Evolutionary conservation across 2,888 invertebrate species (phyloP), one percentile per base, ranked within the genome.

Genomic region (Neoascia interrupta): DNA sequence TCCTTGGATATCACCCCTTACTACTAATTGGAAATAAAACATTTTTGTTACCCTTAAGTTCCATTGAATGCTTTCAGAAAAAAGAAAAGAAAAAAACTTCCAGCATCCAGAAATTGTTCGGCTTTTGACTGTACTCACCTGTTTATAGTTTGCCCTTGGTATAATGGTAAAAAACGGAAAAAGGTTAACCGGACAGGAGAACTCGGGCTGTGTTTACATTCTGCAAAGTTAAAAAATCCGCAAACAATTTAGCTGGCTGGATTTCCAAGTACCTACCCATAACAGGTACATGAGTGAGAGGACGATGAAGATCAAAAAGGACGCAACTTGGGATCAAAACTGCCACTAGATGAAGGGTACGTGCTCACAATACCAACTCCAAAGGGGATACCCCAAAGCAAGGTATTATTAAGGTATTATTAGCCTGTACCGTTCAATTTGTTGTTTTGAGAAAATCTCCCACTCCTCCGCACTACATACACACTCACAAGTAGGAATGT

Each of bases 301-400:
- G 51, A 31, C 39, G 51, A 10, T n/a, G 26, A 41, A 28, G 39
- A n/a, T 2, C 15, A 31, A 39, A 51, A 15, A 16, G 13, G 16
- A 26, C 16, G 28, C 26, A 15, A 19, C 16, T 34, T n/a, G 26
- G 34, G 36, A 15, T 43, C 31, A 58, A 41, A 61, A 49, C 36
- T 47, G 39, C 28, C 51, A 60, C 60, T 18, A 34, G 49, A 51
- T 53, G 34, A 34, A 11, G 15, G 41, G 61, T 51, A 43, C 61
- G 69, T 69, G 69, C 23, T 19, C 41, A 19, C 60, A 60, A 69
- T 69, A 18, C 6, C 16, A 58, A 43, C 34, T 60, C 18, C 18
- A 5, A n/a, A 15, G 34, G 39, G 19, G 18, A 31, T 8, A 16
- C n/a, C 37, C 21, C 10, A 16, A 31, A 28, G 15, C 11, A 51